Evolutionary conservation across 2,113 vertebrate genomes (phyloP).

Genomic region (Rattus rattus): DNA sequence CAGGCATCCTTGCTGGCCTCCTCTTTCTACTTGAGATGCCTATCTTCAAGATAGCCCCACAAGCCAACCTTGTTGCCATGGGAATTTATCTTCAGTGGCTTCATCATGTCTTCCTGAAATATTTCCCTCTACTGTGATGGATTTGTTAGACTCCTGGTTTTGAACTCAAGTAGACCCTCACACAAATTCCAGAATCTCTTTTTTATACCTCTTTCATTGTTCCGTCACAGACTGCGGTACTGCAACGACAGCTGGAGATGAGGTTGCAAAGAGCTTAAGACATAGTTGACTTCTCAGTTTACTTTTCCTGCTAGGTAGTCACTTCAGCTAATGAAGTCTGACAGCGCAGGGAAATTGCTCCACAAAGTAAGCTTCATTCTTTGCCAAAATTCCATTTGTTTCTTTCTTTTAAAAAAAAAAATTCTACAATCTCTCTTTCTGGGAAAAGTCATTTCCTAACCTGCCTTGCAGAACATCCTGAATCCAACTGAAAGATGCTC

Average conservation of each 20-base stretch:
- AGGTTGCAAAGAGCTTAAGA: not conserved
- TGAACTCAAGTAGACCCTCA: not conserved
- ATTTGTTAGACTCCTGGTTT: not conserved
- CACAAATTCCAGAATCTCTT: not conserved
- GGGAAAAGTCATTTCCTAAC: not conserved
- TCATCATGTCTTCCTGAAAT: not conserved
- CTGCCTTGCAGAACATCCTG: not conserved
- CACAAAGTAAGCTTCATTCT: not conserved
- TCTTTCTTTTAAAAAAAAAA: not conserved
- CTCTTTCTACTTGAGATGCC: not conserved
- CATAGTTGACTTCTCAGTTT: not conserved
- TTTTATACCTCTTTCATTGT: not conserved
- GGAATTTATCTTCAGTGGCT: not conserved
- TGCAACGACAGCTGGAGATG: not conserved
- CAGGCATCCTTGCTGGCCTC: not conserved
- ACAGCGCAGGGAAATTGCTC: not conserved
- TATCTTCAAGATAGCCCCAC: not conserved
- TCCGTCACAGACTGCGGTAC: not conserved
- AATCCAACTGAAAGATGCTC: not conserved
- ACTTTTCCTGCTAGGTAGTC: not conserved
- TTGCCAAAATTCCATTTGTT: not conserved
- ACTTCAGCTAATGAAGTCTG: slow-evolving; percentile 5
- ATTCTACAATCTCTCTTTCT: slow-evolving; percentile 17
- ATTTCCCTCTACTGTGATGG: not conserved
- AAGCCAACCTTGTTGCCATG: not conserved